Evolutionary conservation across 1,140 invertebrate genomes (phyloP).

Genomic region (Mactra quadrangularis): DNA sequence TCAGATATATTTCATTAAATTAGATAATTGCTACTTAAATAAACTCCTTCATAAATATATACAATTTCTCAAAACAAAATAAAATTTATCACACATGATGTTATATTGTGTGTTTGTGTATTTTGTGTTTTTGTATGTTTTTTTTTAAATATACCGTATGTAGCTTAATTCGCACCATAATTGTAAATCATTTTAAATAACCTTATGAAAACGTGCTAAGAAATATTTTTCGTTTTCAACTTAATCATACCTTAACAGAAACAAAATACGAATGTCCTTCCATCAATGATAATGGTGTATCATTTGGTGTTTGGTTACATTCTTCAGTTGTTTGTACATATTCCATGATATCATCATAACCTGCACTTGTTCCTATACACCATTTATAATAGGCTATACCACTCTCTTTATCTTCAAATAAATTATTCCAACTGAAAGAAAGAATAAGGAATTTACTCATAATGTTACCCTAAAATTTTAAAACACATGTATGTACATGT

Average conservation of each 20-base stretch:
- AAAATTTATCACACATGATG: no score
- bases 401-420: slow-evolving; percentile 24
- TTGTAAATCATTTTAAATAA: no score
- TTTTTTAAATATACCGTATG: no score
- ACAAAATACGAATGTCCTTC: slow-evolving; percentile 33
- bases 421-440: neutral
- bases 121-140: no score
- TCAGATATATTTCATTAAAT: neutral
- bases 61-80: no score
- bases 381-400: slow-evolving; percentile 6
- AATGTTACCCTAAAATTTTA: no score
- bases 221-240: no score
- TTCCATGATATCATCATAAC: slow-evolving; percentile 16
- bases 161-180: no score
- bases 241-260: slow-evolving; percentile 17
- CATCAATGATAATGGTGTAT: neutral
- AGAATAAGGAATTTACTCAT: slow-evolving; percentile 1
- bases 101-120: no score
- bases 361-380: neutral
- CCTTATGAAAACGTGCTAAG: no score
- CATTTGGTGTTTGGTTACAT: neutral
- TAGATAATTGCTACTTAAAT: no score
- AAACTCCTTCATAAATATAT: no score
- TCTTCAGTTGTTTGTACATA: neutral
- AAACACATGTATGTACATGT: neutral